Evolutionary conservation across 2,113 vertebrate species (phyloP), one percentile per base, ranked within the genome.

Genomic region (Lampris incognitus): DNA sequence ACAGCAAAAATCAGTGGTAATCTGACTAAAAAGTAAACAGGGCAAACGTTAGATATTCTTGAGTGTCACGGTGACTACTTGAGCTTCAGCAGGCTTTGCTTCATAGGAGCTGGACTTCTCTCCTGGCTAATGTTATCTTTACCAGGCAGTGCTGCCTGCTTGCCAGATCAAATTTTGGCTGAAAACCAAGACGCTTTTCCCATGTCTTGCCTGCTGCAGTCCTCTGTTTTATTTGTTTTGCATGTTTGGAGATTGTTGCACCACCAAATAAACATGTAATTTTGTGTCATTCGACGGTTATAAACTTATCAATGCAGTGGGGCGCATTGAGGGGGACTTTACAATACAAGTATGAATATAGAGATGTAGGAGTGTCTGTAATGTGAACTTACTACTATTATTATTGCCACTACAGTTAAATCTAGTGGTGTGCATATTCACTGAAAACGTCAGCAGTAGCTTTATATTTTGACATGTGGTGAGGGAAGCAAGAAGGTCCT

Each of bases 131-230:
- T 46, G 41, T 42, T 3, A 24, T 42, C 58, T 9, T 11, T 38
- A 42, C 41, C 40, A 42, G 11, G 46, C 5, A 4, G 11, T 66
- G 41, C 38, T 52, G 65, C 50, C 65, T 41, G 9, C 50, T 7
- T 24, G 7, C 36, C 37, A 37, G 65, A 67, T 67, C 49, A n/a
- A 54, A 41, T 54, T 40, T 13, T 67, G 65, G 65, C 65, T 54
- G 36, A 41, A 50, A 13, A 0, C 9, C 9, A 4, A 66, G 37
- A 37, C 13, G 49, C 65, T 40, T 66, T 48, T 50, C 46, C 50
- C 4, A 42, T 52, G 49, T 50, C 24, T 50, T 13, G 4, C 2
- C 3, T 54, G 65, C 63, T 65, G 63, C 24, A 48, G 13, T 42
- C 10, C 24, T 8, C 38, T 11, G 49, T 10, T 50, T 41, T 40